Percentiles rank a stretch among this genome's conserved stretches.
Conservation (phyloP, 2,888 invertebrate species). For the Agrotis ipsilon region DNA sequence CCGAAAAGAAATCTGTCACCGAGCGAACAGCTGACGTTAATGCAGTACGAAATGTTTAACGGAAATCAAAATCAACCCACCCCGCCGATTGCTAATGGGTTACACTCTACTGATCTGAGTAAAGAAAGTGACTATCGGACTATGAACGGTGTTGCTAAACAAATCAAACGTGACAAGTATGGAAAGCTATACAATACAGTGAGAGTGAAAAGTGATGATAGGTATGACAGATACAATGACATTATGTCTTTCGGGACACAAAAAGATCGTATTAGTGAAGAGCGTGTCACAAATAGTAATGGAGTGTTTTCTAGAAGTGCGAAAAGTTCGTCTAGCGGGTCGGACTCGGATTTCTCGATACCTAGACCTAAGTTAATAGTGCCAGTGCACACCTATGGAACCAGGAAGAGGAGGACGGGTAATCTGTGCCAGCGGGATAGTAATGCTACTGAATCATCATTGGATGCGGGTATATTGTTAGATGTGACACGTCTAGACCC, state of each 20-base stretch:
- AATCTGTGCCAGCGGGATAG: conserved; percentile 92
- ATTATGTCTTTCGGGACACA: conserved; percentile 81
- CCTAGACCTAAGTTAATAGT: conserved; percentile 96
- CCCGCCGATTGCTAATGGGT: conserved; percentile 79
- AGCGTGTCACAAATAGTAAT: conserved; percentile 78
- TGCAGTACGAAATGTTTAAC: conserved; percentile 88
- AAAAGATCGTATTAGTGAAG: conserved; percentile 82
- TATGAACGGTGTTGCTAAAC: conserved; percentile 84
- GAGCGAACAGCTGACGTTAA: conserved; percentile 88
- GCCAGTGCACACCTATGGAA: conserved; percentile 96
- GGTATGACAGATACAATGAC: conserved; percentile 87
- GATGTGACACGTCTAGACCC: conserved; percentile 83
- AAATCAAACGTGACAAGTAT: conserved; percentile 87
- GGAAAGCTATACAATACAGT: conserved; percentile 88
- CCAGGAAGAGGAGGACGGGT: conserved; percentile 95
- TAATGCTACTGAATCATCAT: conserved; percentile 84
- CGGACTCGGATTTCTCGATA: conserved; percentile 94
- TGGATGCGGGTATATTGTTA: conserved; percentile 85
- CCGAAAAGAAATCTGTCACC: conserved; percentile 90
- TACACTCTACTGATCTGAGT: conserved; percentile 79
- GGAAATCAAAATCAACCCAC: conserved; percentile 79
- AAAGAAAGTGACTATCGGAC: conserved; percentile 89
- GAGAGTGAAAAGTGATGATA: conserved; percentile 89
- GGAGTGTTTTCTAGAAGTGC: conserved; percentile 84
- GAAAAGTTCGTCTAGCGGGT: conserved; percentile 89